Conservation (phyloP, 1,140 invertebrate genomes). For the Dysdera silvatica region DNA sequence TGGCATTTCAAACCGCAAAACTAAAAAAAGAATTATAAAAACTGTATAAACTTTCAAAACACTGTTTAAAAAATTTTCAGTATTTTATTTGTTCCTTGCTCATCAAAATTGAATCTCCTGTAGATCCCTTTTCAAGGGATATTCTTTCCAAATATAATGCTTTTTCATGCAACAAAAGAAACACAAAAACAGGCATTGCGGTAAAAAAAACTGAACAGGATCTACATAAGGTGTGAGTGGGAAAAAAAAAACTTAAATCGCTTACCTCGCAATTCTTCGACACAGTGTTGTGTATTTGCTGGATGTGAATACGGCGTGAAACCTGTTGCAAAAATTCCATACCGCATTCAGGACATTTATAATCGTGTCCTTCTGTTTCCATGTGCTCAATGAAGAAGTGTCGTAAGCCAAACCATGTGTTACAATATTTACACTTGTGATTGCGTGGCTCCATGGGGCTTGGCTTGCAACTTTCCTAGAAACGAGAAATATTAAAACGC, state of each 20-base stretch:
- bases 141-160: no score
- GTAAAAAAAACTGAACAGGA: no score
- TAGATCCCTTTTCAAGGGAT: not conserved
- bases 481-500: not conserved
- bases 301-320: slow-evolving; percentile 33
- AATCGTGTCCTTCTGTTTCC: slow-evolving; percentile 35
- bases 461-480: slow-evolving; percentile 10
- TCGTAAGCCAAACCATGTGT: slow-evolving; percentile 35
- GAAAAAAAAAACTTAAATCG: no score
- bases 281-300: slow-evolving; percentile 32
- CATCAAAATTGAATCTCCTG: not conserved
- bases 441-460: slow-evolving; percentile 33
- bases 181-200: no score
- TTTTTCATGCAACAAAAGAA: no score
- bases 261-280: slow-evolving; percentile 30
- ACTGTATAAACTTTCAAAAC: not conserved
- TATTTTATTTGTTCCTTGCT: not conserved
- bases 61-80: not conserved
- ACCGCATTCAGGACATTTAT: slow-evolving; percentile 34
- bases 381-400: slow-evolving; percentile 34
- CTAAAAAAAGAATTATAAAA: not conserved
- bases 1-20: not conserved
- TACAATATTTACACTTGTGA: slow-evolving; percentile 35
- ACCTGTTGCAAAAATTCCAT: slow-evolving; percentile 33
- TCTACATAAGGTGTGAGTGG: no score